Percentiles rank a stretch among this genome's conserved stretches.
Evolutionary conservation across 2,113 vertebrate species (phyloP).

Genomic region (Catharus minimus): DNA sequence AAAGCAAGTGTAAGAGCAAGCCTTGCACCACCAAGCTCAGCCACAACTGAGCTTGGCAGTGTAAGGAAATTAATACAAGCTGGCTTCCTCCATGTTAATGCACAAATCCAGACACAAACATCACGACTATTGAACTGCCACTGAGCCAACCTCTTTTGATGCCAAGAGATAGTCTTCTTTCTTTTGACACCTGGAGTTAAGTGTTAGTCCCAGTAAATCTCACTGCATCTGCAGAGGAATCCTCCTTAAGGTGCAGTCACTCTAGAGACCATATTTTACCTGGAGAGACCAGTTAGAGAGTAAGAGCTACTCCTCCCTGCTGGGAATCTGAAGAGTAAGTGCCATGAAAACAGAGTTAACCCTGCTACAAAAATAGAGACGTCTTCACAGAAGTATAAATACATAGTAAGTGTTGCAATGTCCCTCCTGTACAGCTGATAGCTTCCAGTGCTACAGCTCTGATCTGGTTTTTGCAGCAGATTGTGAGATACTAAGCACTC

Average conservation of each 20-base stretch:
- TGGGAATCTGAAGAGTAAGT: background rate
- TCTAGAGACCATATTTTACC: background rate
- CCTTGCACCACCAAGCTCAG: background rate
- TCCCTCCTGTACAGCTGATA: background rate
- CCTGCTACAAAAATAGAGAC: background rate
- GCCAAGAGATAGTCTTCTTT: background rate
- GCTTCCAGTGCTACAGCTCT: background rate
- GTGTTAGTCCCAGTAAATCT: background rate
- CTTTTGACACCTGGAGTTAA: background rate
- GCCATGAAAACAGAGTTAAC: background rate
- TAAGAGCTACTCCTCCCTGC: background rate
- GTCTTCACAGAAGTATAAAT: background rate
- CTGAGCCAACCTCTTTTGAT: background rate
- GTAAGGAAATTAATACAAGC: background rate
- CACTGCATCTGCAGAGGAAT: background rate
- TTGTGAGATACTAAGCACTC: background rate
- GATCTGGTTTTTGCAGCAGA: background rate
- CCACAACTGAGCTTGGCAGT: background rate
- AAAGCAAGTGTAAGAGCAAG: background rate
- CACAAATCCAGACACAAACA: background rate
- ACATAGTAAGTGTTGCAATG: background rate
- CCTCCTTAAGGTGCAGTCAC: rapidly evolving
- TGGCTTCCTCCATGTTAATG: background rate
- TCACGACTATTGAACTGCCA: rapidly evolving
- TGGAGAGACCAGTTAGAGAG: background rate